Evolutionary conservation across 2,888 invertebrate species (phyloP).

Genomic region (Chalcis sispes): DNA sequence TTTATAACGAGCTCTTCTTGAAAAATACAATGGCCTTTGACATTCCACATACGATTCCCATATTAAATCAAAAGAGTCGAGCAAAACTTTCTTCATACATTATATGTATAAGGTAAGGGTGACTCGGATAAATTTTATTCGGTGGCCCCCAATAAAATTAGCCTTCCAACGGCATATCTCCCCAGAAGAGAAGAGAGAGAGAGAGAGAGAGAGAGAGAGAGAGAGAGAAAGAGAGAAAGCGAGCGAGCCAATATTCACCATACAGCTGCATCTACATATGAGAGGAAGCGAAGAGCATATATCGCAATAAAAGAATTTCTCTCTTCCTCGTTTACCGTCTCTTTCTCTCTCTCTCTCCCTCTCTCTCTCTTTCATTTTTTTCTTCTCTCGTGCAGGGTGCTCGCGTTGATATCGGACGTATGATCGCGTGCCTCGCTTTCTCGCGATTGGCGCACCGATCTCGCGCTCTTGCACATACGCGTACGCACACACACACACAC

Average conservation of each 20-base stretch:
- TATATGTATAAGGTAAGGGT: not conserved
- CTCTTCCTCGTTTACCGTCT: not conserved
- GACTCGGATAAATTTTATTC: slow-evolving; percentile 35
- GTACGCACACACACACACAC: no score
- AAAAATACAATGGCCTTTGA: no score
- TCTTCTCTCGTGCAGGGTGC: not conserved
- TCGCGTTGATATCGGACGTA: slow-evolving; percentile 32
- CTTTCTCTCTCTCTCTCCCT: slow-evolving; percentile 16
- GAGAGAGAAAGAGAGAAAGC: no score
- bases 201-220: no score
- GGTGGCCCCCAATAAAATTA: slow-evolving; percentile 45
- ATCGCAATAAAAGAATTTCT: slow-evolving; percentile 40
- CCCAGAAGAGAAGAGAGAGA: not conserved
- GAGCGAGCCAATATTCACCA: no score
- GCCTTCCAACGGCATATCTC: no score
- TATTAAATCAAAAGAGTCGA: not conserved
- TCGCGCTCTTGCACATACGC: no score
- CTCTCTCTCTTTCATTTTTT: not conserved
- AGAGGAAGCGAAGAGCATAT: no score
- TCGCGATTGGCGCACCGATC: no score
- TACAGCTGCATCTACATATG: no score
- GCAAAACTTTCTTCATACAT: not conserved
- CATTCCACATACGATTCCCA: no score
- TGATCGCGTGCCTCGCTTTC: slow-evolving; percentile 24
- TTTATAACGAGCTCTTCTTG: no score